Evolutionary conservation across 2,888 invertebrate genomes (phyloP).

Genomic region (Panopea generosa): DNA sequence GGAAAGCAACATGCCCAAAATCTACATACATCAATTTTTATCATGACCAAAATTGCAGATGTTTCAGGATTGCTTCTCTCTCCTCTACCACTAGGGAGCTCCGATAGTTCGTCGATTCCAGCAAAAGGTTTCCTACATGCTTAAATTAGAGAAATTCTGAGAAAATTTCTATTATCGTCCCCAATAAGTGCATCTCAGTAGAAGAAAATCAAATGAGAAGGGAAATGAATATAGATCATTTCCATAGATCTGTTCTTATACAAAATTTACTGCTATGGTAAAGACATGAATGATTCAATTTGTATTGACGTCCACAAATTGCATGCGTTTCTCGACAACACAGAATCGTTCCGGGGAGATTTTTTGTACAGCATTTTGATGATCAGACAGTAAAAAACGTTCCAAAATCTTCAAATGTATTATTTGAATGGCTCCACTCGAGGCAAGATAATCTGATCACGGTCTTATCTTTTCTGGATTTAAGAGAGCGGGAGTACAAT

Average conservation of each 20-base stretch:
- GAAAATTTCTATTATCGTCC: constrained; percentile 55
- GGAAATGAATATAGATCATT: constrained; percentile 61
- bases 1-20: constrained; percentile 36
- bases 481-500: too few species aligned
- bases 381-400: too few species aligned
- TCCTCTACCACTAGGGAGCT: constrained; percentile 25
- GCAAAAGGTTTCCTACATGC: constrained; percentile 12
- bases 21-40: constrained; percentile 49
- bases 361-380: too few species aligned
- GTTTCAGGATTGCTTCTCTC: constrained; percentile 19
- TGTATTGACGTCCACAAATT: constrained; percentile 53
- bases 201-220: constrained; percentile 58
- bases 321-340: constrained; percentile 18
- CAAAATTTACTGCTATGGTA: constrained; percentile 51
- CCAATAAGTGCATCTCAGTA: constrained; percentile 37
- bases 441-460: too few species aligned
- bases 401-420: too few species aligned
- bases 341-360: too few species aligned
- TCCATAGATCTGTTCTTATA: constrained; percentile 57
- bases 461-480: too few species aligned
- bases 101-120: neutral
- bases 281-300: constrained; percentile 60
- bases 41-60: constrained; percentile 24
- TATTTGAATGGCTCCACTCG: too few species aligned
- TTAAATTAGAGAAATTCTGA: constrained; percentile 35